Evolutionary conservation across 2,113 vertebrate species (phyloP).

Genomic region (Daphoenositta chrysoptera): DNA sequence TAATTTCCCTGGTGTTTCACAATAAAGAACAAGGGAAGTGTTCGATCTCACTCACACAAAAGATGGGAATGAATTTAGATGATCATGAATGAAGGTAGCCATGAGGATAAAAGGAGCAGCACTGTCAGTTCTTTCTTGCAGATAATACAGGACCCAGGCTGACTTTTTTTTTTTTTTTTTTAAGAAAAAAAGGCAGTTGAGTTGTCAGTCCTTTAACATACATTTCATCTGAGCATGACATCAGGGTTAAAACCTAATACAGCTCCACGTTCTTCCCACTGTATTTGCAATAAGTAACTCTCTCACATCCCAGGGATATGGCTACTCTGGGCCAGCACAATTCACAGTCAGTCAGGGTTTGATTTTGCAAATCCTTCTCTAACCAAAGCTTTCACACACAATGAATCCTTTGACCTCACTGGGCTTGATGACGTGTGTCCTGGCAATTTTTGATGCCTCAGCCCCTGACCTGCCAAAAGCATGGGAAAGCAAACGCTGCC

Average conservation of each 20-base stretch:
- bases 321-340: background rate
- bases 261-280: background rate
- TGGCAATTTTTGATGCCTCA: background rate
- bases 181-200: background rate
- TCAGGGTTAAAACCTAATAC: background rate
- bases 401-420: constrained; percentile 34
- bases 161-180: background rate
- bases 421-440: background rate
- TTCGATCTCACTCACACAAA: accelerated
- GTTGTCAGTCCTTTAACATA: background rate
- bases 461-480: background rate
- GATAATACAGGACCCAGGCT: background rate
- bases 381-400: background rate
- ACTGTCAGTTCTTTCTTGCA: background rate
- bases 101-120: background rate
- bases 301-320: background rate
- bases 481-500: background rate
- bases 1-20: background rate
- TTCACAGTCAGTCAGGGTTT: background rate
- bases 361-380: background rate
- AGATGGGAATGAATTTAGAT: background rate
- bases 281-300: background rate
- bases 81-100: background rate
- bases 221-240: background rate
- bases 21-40: background rate